Percentiles rank a stretch among this genome's conserved stretches.
These are phyloP conservation scores for Acrobasis consociella DNA, from an alignment of 2,888 invertebrate genomes.

Conservation along the genomic window DNA sequence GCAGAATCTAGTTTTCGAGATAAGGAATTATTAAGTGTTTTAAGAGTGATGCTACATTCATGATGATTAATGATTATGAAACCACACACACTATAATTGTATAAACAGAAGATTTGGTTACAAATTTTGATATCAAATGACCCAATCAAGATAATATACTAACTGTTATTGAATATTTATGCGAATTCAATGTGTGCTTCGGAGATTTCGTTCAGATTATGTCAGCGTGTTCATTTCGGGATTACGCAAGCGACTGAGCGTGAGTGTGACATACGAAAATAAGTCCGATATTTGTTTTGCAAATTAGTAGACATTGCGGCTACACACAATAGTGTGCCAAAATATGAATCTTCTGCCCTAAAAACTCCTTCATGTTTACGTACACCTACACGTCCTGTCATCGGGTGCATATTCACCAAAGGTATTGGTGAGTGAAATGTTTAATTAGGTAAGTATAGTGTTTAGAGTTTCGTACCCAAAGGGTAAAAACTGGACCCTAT, in stretches of 20 bases:
- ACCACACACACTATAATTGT: not conserved
- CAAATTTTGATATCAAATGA: not conserved
- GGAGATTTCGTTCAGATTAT: constrained; percentile 8
- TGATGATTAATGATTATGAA: not conserved
- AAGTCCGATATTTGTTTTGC: constrained; percentile 36
- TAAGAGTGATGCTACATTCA: not conserved
- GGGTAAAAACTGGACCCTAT: too few species aligned
- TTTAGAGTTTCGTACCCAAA: too few species aligned
- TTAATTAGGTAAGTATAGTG: too few species aligned
- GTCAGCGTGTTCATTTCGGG: not conserved
- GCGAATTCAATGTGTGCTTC: not conserved
- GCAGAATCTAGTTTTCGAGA: not conserved
- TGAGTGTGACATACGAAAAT: constrained; percentile 34
- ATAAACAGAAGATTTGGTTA: constrained; percentile 4
- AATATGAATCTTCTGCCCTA: not conserved
- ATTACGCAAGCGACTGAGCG: constrained; percentile 27
- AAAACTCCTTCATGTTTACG: too few species aligned
- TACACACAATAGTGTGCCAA: not conserved
- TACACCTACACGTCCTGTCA: too few species aligned
- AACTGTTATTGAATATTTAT: constrained; percentile 12
- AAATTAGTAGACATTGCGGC: constrained; percentile 33
- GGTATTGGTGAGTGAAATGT: too few species aligned
- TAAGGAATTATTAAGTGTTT: not conserved
- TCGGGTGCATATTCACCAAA: too few species aligned
- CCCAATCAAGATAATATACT: not conserved